phyloP scores from a whole-genome alignment of 2,797 vertebrate species.

The Poeciliopsis paucimaculata region DNA sequence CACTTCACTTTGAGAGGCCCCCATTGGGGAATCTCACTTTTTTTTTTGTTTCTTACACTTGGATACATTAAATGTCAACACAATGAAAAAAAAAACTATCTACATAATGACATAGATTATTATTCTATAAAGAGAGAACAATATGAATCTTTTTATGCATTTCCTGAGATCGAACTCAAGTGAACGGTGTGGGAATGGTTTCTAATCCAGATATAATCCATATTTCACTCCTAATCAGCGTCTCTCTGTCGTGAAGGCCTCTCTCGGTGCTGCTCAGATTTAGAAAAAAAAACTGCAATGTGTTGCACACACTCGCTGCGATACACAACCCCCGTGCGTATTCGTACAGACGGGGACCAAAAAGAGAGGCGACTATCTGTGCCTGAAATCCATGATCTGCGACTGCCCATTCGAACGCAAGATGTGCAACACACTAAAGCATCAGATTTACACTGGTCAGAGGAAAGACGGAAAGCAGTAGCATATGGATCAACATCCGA shows the following conservation, averaged over 20 bases:
- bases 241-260: slow-evolving; percentile 43
- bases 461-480: slow-evolving; percentile 45
- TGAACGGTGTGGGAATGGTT: slow-evolving; percentile 65
- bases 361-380: slow-evolving; percentile 24
- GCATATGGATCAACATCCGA: slow-evolving; percentile 35
- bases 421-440: slow-evolving; percentile 47
- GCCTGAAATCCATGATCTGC: slow-evolving; percentile 52
- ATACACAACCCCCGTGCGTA: slow-evolving; percentile 48
- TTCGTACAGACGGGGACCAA: slow-evolving; percentile 24
- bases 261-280: slow-evolving; percentile 46
- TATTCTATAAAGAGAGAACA: slow-evolving; percentile 29
- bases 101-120: slow-evolving; percentile 45
- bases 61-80: slow-evolving; percentile 15
- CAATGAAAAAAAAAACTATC: slow-evolving; percentile 14
- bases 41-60: slow-evolving; percentile 17
- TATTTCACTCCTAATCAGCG: slow-evolving; percentile 42
- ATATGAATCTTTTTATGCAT: slow-evolving; percentile 16
- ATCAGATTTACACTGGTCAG: slow-evolving; percentile 37
- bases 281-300: slow-evolving; percentile 38
- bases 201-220: slow-evolving; percentile 60
- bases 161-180: slow-evolving; percentile 61
- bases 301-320: slow-evolving; percentile 31
- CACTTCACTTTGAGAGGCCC: slow-evolving; percentile 39
- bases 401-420: slow-evolving; percentile 39
- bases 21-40: slow-evolving; percentile 23